Evolutionary conservation across 2,888 invertebrate species (phyloP).

Genomic region (Drosophila eohydei): DNA sequence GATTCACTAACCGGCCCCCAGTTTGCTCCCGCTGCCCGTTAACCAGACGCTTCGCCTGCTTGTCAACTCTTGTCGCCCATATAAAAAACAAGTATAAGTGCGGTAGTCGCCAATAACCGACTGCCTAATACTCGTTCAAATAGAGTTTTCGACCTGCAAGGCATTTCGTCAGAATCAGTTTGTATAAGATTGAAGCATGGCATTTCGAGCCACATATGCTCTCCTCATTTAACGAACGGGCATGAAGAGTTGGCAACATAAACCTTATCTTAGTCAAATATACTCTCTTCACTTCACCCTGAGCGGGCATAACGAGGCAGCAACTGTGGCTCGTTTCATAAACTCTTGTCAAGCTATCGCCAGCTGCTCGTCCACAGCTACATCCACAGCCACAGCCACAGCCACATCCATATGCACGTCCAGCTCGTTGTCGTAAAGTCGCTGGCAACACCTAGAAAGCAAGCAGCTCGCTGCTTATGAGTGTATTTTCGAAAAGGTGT

Average conservation of each 20-base stretch:
- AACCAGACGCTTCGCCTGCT: slow-evolving; percentile 36
- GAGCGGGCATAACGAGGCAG: slow-evolving; percentile 33
- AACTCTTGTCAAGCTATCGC: slow-evolving; percentile 78
- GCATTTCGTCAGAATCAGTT: too few species aligned
- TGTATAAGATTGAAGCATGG: too few species aligned
- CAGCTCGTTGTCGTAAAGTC: slow-evolving; percentile 69
- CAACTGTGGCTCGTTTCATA: slow-evolving; percentile 76
- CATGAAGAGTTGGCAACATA: neutral
- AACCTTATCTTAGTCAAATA: neutral
- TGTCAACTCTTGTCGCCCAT: slow-evolving; percentile 73
- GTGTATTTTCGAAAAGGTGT: slow-evolving; percentile 84
- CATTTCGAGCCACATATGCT: neutral
- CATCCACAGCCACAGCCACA: slow-evolving; percentile 8
- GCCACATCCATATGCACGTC: slow-evolving; percentile 24
- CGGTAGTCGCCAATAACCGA: neutral
- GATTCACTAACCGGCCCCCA: slow-evolving; percentile 75
- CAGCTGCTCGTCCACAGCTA: slow-evolving; percentile 55
- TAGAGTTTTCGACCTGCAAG: too few species aligned
- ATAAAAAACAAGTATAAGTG: slow-evolving; percentile 51
- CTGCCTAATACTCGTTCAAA: neutral
- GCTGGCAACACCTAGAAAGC: slow-evolving; percentile 76
- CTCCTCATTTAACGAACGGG: neutral
- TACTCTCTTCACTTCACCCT: neutral
- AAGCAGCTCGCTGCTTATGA: slow-evolving; percentile 66
- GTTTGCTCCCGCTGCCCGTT: slow-evolving; percentile 43